Conservation (phyloP, 2,113 vertebrate genomes). For the Irena cyanogastra region DNA sequence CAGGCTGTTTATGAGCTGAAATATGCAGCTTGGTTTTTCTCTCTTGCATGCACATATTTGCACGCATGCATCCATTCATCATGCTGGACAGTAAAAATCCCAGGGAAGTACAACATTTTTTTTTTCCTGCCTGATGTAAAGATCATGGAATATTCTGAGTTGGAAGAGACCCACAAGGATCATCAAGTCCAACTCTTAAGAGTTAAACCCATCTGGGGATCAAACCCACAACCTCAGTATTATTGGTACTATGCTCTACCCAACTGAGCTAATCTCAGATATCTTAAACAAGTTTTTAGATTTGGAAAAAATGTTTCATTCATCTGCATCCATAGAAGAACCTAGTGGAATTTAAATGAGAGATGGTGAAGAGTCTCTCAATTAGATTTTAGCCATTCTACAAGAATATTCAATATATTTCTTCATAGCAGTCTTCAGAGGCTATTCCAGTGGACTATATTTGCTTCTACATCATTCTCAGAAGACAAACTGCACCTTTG, state of each 20-base stretch:
- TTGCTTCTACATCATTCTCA: neutral
- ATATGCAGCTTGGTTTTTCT: neutral
- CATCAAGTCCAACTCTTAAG: neutral
- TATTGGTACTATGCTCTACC: neutral
- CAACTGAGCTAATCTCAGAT: neutral
- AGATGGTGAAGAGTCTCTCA: neutral
- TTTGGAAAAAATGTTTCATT: neutral
- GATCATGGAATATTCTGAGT: neutral
- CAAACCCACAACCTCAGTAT: neutral
- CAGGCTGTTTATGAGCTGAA: neutral
- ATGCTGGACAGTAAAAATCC: neutral
- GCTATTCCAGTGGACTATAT: neutral
- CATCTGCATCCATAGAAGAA: neutral
- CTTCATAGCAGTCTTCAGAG: neutral
- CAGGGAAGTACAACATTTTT: neutral
- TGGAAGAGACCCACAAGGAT: neutral
- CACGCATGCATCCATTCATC: neutral
- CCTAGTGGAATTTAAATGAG: neutral
- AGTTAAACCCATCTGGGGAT: neutral
- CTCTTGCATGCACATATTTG: neutral
- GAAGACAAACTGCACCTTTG: conserved; percentile 28
- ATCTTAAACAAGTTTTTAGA: neutral
- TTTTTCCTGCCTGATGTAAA: neutral
- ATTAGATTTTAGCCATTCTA: neutral
- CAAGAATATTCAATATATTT: neutral